Base-by-base conservation (phyloP, 1,140 invertebrate genomes). In the Diachasmimorpha longicaudata region DNA sequence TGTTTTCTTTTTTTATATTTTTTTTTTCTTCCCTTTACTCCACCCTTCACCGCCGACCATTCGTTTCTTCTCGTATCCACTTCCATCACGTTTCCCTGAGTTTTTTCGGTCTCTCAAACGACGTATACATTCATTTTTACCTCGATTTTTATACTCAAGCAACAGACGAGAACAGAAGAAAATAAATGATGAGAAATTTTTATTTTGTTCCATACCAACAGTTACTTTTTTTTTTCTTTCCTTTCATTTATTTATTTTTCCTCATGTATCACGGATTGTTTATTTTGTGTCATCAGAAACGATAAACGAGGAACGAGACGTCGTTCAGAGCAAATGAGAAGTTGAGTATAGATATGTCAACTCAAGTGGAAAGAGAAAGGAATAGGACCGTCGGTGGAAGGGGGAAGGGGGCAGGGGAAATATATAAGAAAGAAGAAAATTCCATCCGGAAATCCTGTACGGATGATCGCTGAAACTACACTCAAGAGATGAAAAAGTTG, bases 351-450 rank as follows among this genome's bases (percentile, higher is more conserved):
- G 55, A 79, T 70, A 74, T 52, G 75, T 76, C 69, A 39, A 72
- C 79, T 81, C 80, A 78, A 39, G 74, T 46, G 77, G 25, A 37
- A 70, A 46, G 46, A 66, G 77, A 39, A 77, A 42, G 79, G 75
- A 79, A 79, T 75, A 80, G 63, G 11, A 8, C 21, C n/a, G n/a
- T n/a, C n/a, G n/a, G n/a, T n/a, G n/a, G n/a, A n/a, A n/a, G 19
- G 66, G 55, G 69, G 66, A 72, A 52, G n/a, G n/a, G n/a, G n/a
- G 19, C 52, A 58, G 69, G 66, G 70, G 44, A 74, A 48, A 63
- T 39, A 68, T 39, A 68, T 37, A 68, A 68, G 31, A 66, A 66
- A 31, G 21, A 68, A 39, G 13, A n/a, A 25, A 39, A 68, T 25
- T 25, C 14, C 23, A 63, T 14, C 21, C 19, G 58, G 58, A 63